Evolutionary conservation across 2,797 vertebrate species (phyloP), one percentile per base, ranked within the genome.

Genomic region (Gobionotothen gibberifrons): DNA sequence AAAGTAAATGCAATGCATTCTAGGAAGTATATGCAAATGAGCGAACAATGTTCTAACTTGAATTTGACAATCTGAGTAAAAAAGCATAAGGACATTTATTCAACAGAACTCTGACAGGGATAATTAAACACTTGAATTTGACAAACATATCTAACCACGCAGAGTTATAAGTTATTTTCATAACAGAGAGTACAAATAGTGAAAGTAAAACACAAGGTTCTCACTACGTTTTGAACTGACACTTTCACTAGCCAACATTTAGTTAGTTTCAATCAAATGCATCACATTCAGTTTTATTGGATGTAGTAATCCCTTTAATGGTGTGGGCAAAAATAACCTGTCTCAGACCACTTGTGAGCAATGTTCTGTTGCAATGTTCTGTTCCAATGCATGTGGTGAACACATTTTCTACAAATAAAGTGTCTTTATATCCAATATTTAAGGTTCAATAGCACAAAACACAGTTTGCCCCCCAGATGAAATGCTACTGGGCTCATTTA

Each of bases 401-500:
- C 21, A 36, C 32, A 47, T 49, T 2, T 29, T 53, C 46, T 26
- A 47, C 3, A 59, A 3, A 40, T 52, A 22, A 69, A 36, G 21
- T 1, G 1, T 43, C 39, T 46, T 53, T 19, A 32, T 13, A 66
- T 13, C 26, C 36, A 57, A 55, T 61, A 22, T 26, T 49, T 3
- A 39, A 39, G 2, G 9, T 39, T 59, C 42, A 53, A 46, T 39
- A 39, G 17, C 29, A 73, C 19, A 29, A 44, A 43, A 10, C 14
- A 13, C n/a, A 36, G 8, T 63, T 58, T 29, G 46, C 13, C 42
- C 51, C 47, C 15, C 11, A 15, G 49, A 22, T 21, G 19, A 67
- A 74, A 56, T 57, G 29, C 21, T 11, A 26, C 21, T 44, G 10
- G 22, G 10, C 7, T 68, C 12, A 63, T 53, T 60, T 60, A 61